Percentiles rank a stretch among this genome's conserved stretches.
These are phyloP conservation scores for Amorpha juglandis DNA, from an alignment of 2,888 invertebrate genomes.

Conservation along the genomic window DNA sequence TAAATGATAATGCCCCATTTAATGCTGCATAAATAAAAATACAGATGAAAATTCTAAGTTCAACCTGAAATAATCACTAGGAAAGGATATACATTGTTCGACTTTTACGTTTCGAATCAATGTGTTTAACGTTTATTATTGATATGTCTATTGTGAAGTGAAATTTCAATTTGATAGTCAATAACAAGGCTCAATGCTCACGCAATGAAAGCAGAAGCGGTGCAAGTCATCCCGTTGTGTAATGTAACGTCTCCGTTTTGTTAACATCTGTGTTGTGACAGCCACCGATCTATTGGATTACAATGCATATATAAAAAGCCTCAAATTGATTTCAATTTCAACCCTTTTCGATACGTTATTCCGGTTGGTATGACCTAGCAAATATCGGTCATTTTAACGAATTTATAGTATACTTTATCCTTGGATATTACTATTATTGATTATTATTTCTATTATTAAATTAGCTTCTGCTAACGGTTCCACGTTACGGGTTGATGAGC, in stretches of 20 bases:
- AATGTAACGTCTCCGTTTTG: slow-evolving; percentile 32
- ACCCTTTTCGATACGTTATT: slow-evolving; percentile 10
- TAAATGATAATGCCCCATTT: no score
- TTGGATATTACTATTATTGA: no score
- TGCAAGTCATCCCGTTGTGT: slow-evolving; percentile 47
- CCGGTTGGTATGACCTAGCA: slow-evolving; percentile 15
- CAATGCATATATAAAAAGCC: slow-evolving; percentile 33
- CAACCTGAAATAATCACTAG: background rate
- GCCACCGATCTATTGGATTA: slow-evolving; percentile 41
- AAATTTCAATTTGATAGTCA: slow-evolving; percentile 48
- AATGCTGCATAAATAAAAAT: background rate
- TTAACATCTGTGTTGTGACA: slow-evolving; percentile 53
- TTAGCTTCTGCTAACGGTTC: no score
- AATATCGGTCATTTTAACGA: slow-evolving; percentile 16
- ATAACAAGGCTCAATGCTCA: slow-evolving; percentile 42
- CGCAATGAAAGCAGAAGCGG: slow-evolving; percentile 34
- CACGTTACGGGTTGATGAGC: no score
- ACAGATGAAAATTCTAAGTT: slow-evolving; percentile 4
- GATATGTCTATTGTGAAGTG: slow-evolving; percentile 50
- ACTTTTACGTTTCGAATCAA: slow-evolving; percentile 39
- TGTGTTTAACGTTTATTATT: slow-evolving; percentile 34
- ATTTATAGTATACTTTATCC: no score
- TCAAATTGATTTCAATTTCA: slow-evolving; percentile 20
- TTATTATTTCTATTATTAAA: no score
- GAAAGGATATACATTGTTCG: background rate